These are phyloP conservation scores for Odontomyia ornata DNA, from an alignment of 2,888 invertebrate genomes.

Conservation along the genomic window DNA sequence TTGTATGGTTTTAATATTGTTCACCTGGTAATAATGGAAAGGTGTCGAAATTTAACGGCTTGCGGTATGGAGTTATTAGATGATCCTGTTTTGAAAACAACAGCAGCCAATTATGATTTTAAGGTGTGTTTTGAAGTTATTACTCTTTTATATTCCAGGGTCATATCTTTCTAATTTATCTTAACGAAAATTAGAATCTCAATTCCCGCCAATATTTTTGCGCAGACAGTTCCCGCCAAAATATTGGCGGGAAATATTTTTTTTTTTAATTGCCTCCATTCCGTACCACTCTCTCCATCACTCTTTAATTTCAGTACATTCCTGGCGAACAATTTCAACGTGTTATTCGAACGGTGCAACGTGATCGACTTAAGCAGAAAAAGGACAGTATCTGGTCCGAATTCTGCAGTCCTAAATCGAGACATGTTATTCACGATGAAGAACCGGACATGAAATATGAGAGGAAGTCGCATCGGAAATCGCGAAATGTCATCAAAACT, in stretches of 20 bases:
- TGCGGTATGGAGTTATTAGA: slow-evolving; percentile 50
- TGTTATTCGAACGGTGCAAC: slow-evolving; percentile 47
- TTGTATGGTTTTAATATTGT: not conserved
- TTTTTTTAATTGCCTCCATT: not conserved
- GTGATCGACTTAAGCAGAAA: slow-evolving; percentile 44
- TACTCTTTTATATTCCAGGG: too few relatives aligned
- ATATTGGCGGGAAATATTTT: not conserved
- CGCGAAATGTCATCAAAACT: slow-evolving; percentile 37
- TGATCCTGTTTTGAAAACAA: slow-evolving; percentile 53
- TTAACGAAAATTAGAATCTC: not conserved
- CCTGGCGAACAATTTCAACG: slow-evolving; percentile 46
- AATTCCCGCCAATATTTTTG: too few relatives aligned
- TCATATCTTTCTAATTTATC: too few relatives aligned
- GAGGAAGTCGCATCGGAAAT: not conserved
- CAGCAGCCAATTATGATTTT: slow-evolving; percentile 54
- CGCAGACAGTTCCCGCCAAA: too few relatives aligned
- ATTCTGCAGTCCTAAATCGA: slow-evolving; percentile 22
- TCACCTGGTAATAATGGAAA: slow-evolving; percentile 13
- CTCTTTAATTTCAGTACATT: slow-evolving; percentile 42
- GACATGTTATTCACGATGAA: not conserved
- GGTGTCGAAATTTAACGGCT: slow-evolving; percentile 21
- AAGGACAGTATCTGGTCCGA: slow-evolving; percentile 46
- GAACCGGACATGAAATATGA: not conserved
- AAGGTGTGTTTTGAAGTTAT: slow-evolving; percentile 50
- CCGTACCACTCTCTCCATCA: too few relatives aligned